Evolutionary conservation across 2,113 vertebrate species (phyloP).

Genomic region (Tachycineta bicolor): DNA sequence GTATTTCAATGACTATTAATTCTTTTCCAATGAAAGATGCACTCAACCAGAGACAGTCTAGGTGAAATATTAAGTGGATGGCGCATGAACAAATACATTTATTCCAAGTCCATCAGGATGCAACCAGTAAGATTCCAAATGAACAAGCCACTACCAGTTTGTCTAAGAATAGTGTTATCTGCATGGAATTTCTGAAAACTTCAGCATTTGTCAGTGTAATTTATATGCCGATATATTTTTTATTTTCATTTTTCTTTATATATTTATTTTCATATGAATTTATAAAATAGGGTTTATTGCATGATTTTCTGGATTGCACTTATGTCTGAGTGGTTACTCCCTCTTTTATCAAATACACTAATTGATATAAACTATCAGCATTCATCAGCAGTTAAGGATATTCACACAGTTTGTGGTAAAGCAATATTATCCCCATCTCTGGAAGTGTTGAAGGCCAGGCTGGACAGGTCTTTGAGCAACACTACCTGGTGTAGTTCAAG

Average conservation of each 20-base stretch:
- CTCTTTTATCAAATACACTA: background rate
- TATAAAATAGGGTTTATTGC: background rate
- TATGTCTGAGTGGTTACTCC: fast-evolving
- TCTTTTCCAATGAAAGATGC: background rate
- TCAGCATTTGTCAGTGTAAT: background rate
- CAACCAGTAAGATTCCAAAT: background rate
- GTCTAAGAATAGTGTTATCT: background rate
- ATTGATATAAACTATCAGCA: background rate
- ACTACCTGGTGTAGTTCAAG: background rate
- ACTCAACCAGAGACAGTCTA: background rate
- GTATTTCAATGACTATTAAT: background rate
- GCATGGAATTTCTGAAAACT: background rate
- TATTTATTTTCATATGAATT: background rate
- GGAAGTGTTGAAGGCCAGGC: background rate
- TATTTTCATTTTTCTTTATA: background rate
- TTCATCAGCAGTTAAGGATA: background rate
- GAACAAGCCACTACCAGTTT: background rate
- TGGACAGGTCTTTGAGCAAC: background rate
- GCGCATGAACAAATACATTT: background rate
- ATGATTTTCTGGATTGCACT: background rate
- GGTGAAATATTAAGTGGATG: background rate
- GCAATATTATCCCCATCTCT: background rate
- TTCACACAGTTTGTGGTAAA: background rate
- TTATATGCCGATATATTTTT: background rate
- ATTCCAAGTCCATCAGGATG: background rate